Evolutionary conservation across 1,140 invertebrate species (phyloP).

Genomic region (Limonius californicus): DNA sequence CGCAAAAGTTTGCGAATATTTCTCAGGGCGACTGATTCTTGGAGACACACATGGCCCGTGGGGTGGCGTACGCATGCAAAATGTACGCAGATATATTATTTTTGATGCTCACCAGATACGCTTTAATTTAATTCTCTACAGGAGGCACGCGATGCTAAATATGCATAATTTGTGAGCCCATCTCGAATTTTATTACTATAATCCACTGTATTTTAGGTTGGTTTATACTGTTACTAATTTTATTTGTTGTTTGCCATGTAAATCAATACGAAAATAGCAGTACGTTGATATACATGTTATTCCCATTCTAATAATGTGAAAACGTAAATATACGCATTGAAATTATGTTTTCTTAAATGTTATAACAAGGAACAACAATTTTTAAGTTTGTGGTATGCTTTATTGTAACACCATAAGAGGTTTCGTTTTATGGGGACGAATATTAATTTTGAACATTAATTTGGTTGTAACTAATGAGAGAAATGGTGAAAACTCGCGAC

Average conservation of each 20-base stretch:
- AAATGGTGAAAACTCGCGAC: too few species aligned
- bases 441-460: too few species aligned
- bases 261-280: background rate
- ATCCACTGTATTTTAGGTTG: slow-evolving; percentile 35
- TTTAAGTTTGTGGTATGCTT: too few species aligned
- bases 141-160: slow-evolving; percentile 43
- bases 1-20: background rate
- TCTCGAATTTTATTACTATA: slow-evolving; percentile 42
- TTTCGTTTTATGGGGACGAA: too few species aligned
- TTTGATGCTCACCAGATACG: slow-evolving; percentile 43
- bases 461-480: too few species aligned
- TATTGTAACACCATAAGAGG: too few species aligned
- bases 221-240: slow-evolving; percentile 30
- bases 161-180: slow-evolving; percentile 43
- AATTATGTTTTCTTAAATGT: too few species aligned
- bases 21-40: background rate
- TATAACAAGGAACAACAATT: too few species aligned
- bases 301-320: too few species aligned
- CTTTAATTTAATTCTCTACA: slow-evolving; percentile 44
- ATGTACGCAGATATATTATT: slow-evolving; percentile 40
- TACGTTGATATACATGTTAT: too few species aligned
- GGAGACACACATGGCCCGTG: slow-evolving; percentile 40
- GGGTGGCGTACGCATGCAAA: slow-evolving; percentile 36
- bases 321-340: too few species aligned
- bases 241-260: slow-evolving; percentile 22